A percentile compares a stretch with the other conserved stretches of the same genome.
These are phyloP conservation scores for Drosophila parvula DNA, from an alignment of 1,140 invertebrate genomes.

Conservation along the genomic window DNA sequence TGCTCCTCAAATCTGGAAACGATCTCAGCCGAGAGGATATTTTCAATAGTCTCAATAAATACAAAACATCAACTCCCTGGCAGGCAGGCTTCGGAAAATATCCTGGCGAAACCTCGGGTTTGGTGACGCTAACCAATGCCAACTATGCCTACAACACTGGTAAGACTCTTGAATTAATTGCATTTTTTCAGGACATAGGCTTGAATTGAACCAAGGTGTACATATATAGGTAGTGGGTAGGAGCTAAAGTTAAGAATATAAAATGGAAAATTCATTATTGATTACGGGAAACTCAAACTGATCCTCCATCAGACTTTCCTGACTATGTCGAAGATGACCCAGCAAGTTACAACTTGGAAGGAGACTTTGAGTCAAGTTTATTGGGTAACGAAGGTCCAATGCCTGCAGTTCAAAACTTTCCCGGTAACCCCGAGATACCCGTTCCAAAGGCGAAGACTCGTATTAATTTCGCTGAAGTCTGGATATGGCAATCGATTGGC, in stretches of 20 bases:
- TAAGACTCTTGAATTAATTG: constrained; percentile 40
- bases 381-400: not conserved
- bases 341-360: not conserved
- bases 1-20: constrained; percentile 88
- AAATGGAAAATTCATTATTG: not conserved
- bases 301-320: constrained; percentile 12
- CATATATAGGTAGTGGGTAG: not conserved
- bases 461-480: constrained; percentile 69
- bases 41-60: constrained; percentile 76
- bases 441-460: constrained; percentile 32
- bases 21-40: constrained; percentile 85
- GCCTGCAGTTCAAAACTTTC: not conserved
- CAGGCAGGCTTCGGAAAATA: constrained; percentile 66
- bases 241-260: not conserved
- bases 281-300: not conserved
- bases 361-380: not conserved
- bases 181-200: not conserved
- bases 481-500: constrained; percentile 61
- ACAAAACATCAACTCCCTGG: constrained; percentile 64
- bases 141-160: constrained; percentile 69
- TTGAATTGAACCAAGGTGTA: too few relatives aligned
- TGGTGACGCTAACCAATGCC: constrained; percentile 79
- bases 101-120: constrained; percentile 65
- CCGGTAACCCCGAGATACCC: not conserved
- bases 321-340: constrained; percentile 25